Conservation (phyloP, 2,113 vertebrate species). For the Pelvicachromis taeniatus region DNA sequence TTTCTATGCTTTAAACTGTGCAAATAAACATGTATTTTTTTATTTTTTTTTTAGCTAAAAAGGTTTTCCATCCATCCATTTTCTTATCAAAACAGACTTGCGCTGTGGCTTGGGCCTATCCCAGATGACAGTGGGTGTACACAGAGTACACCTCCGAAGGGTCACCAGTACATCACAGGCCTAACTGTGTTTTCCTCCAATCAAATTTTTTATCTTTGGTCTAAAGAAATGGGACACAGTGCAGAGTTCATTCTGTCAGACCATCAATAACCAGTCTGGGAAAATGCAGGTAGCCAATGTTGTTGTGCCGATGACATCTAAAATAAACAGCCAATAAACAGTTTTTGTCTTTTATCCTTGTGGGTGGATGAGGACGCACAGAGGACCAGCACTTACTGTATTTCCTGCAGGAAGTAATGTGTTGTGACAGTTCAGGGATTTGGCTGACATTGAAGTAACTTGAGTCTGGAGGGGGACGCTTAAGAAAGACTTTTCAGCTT, state of each 20-base stretch:
- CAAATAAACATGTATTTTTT: conserved; percentile 4
- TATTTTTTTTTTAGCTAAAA: not conserved
- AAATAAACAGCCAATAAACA: not conserved
- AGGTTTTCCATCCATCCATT: not conserved
- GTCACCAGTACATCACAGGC: not conserved
- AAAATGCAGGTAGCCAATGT: not conserved
- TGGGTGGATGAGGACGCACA: not conserved
- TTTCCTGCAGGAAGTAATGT: conserved; percentile 24
- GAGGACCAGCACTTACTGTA: not conserved
- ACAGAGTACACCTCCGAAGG: not conserved
- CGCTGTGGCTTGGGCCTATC: not conserved
- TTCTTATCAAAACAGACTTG: not conserved
- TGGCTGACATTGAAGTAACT: conserved; percentile 44
- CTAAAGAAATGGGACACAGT: not conserved
- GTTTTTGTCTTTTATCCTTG: conserved; percentile 28
- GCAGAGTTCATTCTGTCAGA: conserved; percentile 13
- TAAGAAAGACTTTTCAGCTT: conserved; percentile 7
- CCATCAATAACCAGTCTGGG: conserved; percentile 1
- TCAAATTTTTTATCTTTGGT: not conserved
- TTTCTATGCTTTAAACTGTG: not conserved
- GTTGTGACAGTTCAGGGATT: conserved; percentile 22
- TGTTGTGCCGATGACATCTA: conserved; percentile 7
- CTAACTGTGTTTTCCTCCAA: not conserved
- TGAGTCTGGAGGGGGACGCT: not conserved
- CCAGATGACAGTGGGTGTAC: not conserved